Conservation (phyloP, 2,888 invertebrate species). For the Hypolimnas misippus region DNA sequence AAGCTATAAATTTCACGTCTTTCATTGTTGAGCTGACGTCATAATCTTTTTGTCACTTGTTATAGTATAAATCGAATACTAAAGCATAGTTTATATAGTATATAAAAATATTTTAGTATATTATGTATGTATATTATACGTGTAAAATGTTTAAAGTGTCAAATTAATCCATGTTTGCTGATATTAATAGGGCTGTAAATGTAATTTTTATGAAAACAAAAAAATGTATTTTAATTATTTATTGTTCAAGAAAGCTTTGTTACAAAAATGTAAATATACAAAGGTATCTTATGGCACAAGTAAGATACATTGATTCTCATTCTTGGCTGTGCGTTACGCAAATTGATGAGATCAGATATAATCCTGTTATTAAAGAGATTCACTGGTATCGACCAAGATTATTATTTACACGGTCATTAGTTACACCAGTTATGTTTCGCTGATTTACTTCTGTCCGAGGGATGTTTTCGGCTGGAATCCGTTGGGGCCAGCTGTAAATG, state of each 20-base stretch:
- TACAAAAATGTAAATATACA: constrained; percentile 64
- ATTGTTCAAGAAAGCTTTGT: constrained; percentile 45
- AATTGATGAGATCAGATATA: constrained; percentile 61
- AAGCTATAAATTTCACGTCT: too few relatives aligned
- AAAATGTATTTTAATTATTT: constrained; percentile 33
- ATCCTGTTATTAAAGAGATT: constrained; percentile 37
- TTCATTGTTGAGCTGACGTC: too few relatives aligned
- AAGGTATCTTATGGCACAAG: constrained; percentile 74
- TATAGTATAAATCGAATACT: too few relatives aligned
- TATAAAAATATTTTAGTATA: too few relatives aligned
- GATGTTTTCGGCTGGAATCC: constrained; percentile 84
- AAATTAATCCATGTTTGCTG: too few relatives aligned
- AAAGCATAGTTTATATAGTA: too few relatives aligned
- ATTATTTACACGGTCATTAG: constrained; percentile 34
- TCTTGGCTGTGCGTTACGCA: constrained; percentile 46
- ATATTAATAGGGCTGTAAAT: too few relatives aligned
- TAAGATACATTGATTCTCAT: constrained; percentile 58
- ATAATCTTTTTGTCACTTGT: too few relatives aligned
- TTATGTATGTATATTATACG: too few relatives aligned
- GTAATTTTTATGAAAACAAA: constrained; percentile 15
- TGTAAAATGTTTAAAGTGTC: too few relatives aligned
- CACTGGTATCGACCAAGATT: constrained; percentile 30
- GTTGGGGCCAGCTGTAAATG: constrained; percentile 85
- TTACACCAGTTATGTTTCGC: constrained; percentile 21
- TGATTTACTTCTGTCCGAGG: constrained; percentile 65